These are phyloP conservation scores for Papio anubis DNA, from an alignment of 2,113 vertebrate species.

Conservation along the genomic window DNA sequence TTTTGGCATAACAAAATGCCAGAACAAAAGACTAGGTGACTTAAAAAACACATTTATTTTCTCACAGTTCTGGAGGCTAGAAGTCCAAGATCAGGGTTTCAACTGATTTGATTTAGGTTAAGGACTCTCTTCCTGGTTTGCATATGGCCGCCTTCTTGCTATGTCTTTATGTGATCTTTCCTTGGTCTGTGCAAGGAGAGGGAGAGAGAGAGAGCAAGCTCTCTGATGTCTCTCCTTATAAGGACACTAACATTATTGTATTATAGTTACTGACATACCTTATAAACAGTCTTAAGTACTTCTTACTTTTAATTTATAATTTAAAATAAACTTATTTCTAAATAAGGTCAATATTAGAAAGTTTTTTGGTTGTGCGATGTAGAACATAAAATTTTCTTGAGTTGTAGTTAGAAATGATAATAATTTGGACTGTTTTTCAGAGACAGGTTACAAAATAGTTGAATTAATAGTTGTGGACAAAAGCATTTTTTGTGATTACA, in stretches of 20 bases:
- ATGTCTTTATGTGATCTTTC: neutral
- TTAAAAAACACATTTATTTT: neutral
- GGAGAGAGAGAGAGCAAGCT: neutral
- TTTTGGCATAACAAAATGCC: too few species aligned
- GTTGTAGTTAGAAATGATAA: neutral
- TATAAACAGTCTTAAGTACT: neutral
- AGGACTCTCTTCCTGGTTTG: neutral
- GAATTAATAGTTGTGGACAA: neutral
- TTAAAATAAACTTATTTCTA: slow-evolving; percentile 11
- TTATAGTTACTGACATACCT: neutral
- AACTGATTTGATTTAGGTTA: neutral
- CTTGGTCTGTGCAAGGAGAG: neutral
- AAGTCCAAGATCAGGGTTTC: neutral
- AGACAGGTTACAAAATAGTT: slow-evolving; percentile 6
- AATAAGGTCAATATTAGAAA: neutral
- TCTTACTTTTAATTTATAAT: neutral
- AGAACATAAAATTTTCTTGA: neutral
- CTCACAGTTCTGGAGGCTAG: neutral
- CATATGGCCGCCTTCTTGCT: neutral
- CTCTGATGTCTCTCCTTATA: neutral
- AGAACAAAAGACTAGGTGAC: too few species aligned
- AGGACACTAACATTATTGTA: neutral
- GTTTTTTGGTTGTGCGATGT: neutral
- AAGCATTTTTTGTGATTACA: neutral
- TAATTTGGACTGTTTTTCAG: slow-evolving; percentile 25